Evolutionary conservation across 2,797 vertebrate genomes (phyloP), one percentile per base, ranked within the genome.

Genomic region (Tinamus major): DNA sequence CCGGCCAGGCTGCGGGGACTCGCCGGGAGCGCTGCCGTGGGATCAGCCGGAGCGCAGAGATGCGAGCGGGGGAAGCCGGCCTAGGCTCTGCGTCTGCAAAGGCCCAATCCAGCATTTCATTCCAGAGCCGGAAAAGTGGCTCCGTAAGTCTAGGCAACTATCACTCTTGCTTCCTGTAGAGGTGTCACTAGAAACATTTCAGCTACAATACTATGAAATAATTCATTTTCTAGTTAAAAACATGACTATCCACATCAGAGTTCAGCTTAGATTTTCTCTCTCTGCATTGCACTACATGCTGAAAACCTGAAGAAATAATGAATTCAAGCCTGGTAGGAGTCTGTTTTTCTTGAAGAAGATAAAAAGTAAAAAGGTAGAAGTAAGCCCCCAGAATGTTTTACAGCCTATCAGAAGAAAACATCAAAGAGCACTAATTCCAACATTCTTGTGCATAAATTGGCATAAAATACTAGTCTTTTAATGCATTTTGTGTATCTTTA

Each of bases 371-470:
- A 86, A 80, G 67, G 56, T 2, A 56, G 21, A 77, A 78, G 49
- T 71, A 87, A 82, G 65, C 79, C 44, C 37, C 41, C 51, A 65
- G 42, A 69, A 90, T 51, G 11, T 83, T 91, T 93, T 55, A 92
- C 79, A 95, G 69, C 35, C 53, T 59, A 70, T 87, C 69, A 88
- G 87, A 88, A 84, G n/a, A 82, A 92, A 96, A 82, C 39, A 79
- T 42, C 24, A 93, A 67, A 67, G 49, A 77, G 15, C 48, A 26
- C 9, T 27, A 79, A 53, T 55, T 83, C 61, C 37, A 79, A 42
- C 23, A 49, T 83, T 48, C 62, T 53, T 48, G 71, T 84, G 23
- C 18, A n/a, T 56, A 86, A 92, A 74, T 85, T 53, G 55, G 7
- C 0, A 1, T 93, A 58, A 92, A 91, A 81, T 59, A 70, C n/a